A percentile compares a stretch with the other conserved stretches of the same genome.
Conservation (phyloP, 2,888 invertebrate genomes). For the Tetheella fluctuosa region DNA sequence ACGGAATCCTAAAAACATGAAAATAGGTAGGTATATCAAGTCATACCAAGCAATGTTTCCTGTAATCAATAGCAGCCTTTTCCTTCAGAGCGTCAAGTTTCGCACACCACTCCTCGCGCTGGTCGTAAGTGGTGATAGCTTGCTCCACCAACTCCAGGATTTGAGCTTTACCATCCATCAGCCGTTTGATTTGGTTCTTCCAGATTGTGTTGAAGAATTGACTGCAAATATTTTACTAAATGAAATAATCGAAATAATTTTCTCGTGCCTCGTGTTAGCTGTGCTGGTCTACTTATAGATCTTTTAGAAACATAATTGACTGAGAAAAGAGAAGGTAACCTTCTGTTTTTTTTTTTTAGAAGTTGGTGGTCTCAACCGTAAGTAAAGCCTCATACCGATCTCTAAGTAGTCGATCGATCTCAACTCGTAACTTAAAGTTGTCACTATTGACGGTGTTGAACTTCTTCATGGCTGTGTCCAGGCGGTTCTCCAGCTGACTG, state of each 20-base stretch:
- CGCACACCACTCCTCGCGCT: slow-evolving; percentile 91
- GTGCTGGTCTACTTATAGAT: too few species aligned
- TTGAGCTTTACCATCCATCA: slow-evolving; percentile 91
- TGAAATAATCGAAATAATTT: too few species aligned
- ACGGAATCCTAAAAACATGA: too few species aligned
- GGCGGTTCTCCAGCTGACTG: slow-evolving; percentile 88
- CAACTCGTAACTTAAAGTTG: slow-evolving; percentile 88
- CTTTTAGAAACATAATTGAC: too few species aligned
- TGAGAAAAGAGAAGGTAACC: too few species aligned
- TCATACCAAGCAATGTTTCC: slow-evolving; percentile 75
- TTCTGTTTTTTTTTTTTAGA: too few species aligned
- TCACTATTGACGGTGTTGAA: slow-evolving; percentile 90
- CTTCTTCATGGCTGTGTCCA: slow-evolving; percentile 90
- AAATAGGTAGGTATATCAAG: background rate
- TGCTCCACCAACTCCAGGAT: slow-evolving; percentile 94
- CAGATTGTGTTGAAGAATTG: slow-evolving; percentile 92
- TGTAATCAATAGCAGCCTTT: slow-evolving; percentile 81
- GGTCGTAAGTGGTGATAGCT: slow-evolving; percentile 94
- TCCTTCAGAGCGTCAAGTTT: slow-evolving; percentile 92
- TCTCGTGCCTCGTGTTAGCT: too few species aligned
- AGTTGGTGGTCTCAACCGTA: slow-evolving; percentile 18
- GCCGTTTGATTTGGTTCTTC: slow-evolving; percentile 89
- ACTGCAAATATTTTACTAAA: slow-evolving; percentile 60
- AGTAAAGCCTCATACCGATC: slow-evolving; percentile 84
- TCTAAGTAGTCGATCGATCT: slow-evolving; percentile 92